These are phyloP conservation scores for Carassius carassius DNA, from an alignment of 2,113 vertebrate genomes.

Conservation along the genomic window DNA sequence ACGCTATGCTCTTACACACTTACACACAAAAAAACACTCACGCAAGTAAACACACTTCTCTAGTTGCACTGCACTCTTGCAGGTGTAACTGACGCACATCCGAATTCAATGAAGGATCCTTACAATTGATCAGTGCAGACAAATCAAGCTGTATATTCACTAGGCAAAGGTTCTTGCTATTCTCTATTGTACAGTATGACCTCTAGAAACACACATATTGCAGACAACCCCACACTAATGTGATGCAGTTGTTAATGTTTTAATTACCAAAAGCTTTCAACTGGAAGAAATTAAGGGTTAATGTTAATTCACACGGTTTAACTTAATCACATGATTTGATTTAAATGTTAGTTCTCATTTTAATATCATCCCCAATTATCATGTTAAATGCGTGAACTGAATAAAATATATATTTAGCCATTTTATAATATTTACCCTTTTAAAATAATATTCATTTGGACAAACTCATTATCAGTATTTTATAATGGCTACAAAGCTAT, in stretches of 20 bases:
- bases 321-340: not conserved
- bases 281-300: not conserved
- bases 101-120: not conserved
- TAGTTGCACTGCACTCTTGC: conserved; percentile 8
- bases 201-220: not conserved
- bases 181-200: not conserved
- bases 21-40: conserved; percentile 54
- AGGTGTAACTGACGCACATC: conserved; percentile 3
- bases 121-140: not conserved
- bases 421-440: not conserved
- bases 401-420: not conserved
- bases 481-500: not conserved
- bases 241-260: not conserved
- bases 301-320: not conserved
- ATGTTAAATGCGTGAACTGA: not conserved
- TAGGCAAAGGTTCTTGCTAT: not conserved
- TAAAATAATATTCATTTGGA: not conserved
- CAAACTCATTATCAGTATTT: not conserved
- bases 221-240: not conserved
- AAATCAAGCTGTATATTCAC: not conserved
- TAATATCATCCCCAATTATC: not conserved
- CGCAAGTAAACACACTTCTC: conserved; percentile 34
- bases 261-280: not conserved
- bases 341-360: not conserved
- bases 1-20: conserved; percentile 61